A percentile compares a stretch with the other conserved stretches of the same genome.
Conservation (phyloP, 2,113 vertebrate genomes). For the Desmodus rotundus region DNA sequence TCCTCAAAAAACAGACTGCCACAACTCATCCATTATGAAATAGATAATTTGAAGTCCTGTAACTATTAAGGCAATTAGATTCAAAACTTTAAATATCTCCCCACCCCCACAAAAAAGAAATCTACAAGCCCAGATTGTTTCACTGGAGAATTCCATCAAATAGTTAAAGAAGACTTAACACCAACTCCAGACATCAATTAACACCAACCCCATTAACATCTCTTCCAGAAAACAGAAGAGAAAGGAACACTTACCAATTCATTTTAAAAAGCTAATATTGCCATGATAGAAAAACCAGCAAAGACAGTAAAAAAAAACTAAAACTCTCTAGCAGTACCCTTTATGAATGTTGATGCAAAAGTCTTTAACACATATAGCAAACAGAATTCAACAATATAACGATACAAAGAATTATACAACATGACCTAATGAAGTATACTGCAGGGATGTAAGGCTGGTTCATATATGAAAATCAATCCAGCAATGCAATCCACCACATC, state of each 20-base stretch:
- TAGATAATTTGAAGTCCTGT: neutral
- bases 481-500: neutral
- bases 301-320: neutral
- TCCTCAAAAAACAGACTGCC: neutral
- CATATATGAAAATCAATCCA: neutral
- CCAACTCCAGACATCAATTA: neutral
- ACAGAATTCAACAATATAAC: neutral
- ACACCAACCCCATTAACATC: neutral
- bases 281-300: neutral
- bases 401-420: neutral
- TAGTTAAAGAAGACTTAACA: neutral
- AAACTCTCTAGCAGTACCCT: neutral
- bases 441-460: neutral
- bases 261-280: neutral
- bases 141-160: neutral
- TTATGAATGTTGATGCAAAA: neutral
- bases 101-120: neutral
- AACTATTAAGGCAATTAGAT: neutral
- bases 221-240: neutral
- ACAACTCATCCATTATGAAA: neutral
- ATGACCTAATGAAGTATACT: neutral
- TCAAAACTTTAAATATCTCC: neutral
- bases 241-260: neutral
- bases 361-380: neutral
- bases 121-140: neutral